Conservation (phyloP, 2,113 vertebrate species). For the Passer domesticus region DNA sequence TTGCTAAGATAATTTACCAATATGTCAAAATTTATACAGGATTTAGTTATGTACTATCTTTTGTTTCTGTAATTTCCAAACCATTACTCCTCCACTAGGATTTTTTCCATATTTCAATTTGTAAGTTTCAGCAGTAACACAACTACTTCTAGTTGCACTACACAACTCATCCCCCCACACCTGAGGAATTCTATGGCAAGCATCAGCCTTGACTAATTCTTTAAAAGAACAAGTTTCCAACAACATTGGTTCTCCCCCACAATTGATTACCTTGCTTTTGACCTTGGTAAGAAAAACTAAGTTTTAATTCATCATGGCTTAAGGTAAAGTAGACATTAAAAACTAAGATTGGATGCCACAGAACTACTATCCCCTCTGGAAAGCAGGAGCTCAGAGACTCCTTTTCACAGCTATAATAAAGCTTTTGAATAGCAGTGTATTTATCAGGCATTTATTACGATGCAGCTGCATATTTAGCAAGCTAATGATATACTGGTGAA, state of each 20-base stretch:
- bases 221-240: background rate
- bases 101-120: background rate
- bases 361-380: background rate
- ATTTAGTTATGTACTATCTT: background rate
- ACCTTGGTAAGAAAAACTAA: background rate
- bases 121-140: background rate
- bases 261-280: background rate
- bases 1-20: background rate
- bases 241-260: background rate
- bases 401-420: background rate
- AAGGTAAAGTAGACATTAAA: background rate
- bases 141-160: background rate
- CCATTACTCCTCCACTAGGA: background rate
- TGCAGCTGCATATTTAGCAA: background rate
- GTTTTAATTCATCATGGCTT: background rate
- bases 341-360: background rate
- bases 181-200: background rate
- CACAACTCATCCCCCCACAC: fast-evolving
- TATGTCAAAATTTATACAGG: background rate
- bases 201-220: background rate
- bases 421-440: background rate
- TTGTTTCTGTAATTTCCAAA: background rate
- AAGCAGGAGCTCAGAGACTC: background rate
- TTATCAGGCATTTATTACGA: background rate
- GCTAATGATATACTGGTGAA: background rate